Base-by-base conservation (phyloP, 2,797 vertebrate species). In the Sebastes variabilis region DNA sequence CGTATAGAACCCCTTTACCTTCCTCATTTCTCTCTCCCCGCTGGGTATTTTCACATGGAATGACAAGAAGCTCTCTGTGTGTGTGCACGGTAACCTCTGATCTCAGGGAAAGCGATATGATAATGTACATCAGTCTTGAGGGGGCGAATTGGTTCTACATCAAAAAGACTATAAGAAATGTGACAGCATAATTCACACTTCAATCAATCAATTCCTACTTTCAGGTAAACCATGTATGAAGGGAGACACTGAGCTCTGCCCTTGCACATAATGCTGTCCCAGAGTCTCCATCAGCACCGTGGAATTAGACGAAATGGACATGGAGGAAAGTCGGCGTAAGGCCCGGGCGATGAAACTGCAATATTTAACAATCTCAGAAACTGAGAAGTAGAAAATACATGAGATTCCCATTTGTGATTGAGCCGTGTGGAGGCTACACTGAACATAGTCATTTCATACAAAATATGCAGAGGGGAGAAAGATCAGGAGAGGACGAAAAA, bases 151-250 rank as follows among this genome's bases (percentile, higher is more conserved):
- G 78, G 72, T 38, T 84, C 71, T 68, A 75, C 55, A 88, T 86
- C 62, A 79, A 80, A 84, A 84, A 75, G 59, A 77, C 46, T 30
- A 55, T 76, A 42, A 27, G 68, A 83, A 84, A 82, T 64, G 14
- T 79, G 76, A 80, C 65, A 65, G 77, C 54, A 77, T 83, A 72
- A 75, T 60, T 88, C 76, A 68, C 46, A 56, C 84, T 83, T 77
- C 76, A 82, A 36, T 87, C 80, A 82, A 81, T 88, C 68, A 66
- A 3, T 42, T 79, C 64, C 70, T 61, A 32, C 75, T 81, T 82
- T 71, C 66, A 80, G 78, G 75, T 62, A 75, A 75, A 70, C n/a
- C 56, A 60, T 66, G 34, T 72, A 73, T 32, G 82, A 80, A 32
- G 29, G 22, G 20, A 75, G 56, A 79, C 55, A 25, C 4, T 42